These are phyloP conservation scores for Pitangus sulphuratus DNA, from an alignment of 2,797 vertebrate genomes.

Conservation along the genomic window DNA sequence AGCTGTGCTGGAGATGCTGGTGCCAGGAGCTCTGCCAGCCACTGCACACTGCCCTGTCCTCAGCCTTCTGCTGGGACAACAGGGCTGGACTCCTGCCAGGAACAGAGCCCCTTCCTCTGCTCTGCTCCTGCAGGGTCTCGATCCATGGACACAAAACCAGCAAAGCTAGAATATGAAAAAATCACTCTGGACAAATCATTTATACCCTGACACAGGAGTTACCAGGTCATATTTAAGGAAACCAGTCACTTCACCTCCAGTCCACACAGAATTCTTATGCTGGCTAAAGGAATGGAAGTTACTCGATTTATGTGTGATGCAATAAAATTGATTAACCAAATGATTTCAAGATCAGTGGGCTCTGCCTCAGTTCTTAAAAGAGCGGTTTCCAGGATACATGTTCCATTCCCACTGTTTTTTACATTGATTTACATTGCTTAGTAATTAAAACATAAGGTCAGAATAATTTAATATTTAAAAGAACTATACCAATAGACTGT, in stretches of 20 bases:
- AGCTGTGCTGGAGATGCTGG: background rate
- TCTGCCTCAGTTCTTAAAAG: background rate
- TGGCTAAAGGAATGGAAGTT: background rate
- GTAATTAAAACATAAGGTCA: background rate
- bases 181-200: accelerated
- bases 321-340: background rate
- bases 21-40: background rate
- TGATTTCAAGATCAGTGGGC: background rate
- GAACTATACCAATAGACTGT: background rate
- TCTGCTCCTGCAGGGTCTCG: background rate
- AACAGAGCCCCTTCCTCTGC: background rate
- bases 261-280: background rate
- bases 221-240: background rate
- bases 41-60: background rate
- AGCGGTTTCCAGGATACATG: background rate
- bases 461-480: background rate
- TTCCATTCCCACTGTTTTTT: background rate
- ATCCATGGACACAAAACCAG: accelerated
- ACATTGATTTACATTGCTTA: background rate
- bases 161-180: background rate
- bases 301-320: background rate
- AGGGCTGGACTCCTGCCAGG: background rate
- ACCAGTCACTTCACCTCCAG: background rate
- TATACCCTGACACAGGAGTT: background rate
- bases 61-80: background rate